Evolutionary conservation across 2,113 vertebrate species (phyloP), one percentile per base, ranked within the genome.

Genomic region (Nibea albiflora): DNA sequence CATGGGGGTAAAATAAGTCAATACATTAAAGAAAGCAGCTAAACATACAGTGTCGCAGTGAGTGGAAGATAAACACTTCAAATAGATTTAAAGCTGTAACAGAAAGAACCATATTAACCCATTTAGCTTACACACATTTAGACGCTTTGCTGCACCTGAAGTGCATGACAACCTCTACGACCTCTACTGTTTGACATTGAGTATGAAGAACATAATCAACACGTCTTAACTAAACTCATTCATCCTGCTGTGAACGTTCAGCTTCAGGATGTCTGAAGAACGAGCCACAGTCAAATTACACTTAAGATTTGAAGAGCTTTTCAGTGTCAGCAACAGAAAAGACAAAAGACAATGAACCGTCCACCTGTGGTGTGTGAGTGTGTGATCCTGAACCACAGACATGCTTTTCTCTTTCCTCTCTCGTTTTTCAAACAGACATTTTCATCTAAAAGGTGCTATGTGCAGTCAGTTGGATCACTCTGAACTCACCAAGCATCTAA

Each of bases 371-470:
- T 64, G n/a, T 31, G 15, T 49, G 57, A 69, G 52, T 52, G 47
- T 68, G 5, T 35, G 26, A 64, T 28, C 50, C 22, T 26, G 66
- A 19, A 76, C 15, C 20, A 58, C 6, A 57, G n/a, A 16, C 35
- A 1, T 1, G 6, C 28, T 44, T 24, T 5, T 70, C 35, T 42
- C 17, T 61, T 20, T 73, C 15, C 60, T 50, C 20, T 22, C 31
- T n/a, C 47, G n/a, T 65, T 78, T 54, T 53, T 26, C 42, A 49
- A 42, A 11, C 42, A 57, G 24, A 73, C n/a, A 28, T 20, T 35
- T 35, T 50, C 14, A 28, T 24, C 46, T 31, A 52, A 71, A 86
- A 80, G 80, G 68, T 75, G 76, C 85, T 46, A 19, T 54, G 62
- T 85, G 80, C 56, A 75, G 42, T 67, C 31, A 31, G 46, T 56